phyloP scores from a whole-genome alignment of 64 coral and sea anemone genomes.

The Platygyra sinensis region DNA sequence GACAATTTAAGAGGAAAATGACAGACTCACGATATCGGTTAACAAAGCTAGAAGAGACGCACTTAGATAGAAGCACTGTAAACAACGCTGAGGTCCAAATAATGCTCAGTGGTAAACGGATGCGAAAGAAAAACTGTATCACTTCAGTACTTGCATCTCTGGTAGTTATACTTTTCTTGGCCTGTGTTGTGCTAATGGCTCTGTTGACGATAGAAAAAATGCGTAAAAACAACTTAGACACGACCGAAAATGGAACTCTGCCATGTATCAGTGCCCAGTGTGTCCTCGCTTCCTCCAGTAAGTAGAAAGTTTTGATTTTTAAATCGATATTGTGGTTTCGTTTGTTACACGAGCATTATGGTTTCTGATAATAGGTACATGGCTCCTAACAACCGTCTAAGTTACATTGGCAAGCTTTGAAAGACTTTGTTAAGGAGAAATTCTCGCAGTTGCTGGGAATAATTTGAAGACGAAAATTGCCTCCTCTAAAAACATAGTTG shows the following conservation, averaged over 20 bases:
- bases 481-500: too few species aligned
- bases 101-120: neutral
- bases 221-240: neutral
- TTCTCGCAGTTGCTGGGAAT: too few species aligned
- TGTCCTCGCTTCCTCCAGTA: conserved; percentile 17
- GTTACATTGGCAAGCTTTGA: too few species aligned
- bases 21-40: conserved; percentile 8
- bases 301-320: neutral
- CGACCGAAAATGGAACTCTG: neutral
- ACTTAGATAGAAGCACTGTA: neutral
- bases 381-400: too few species aligned
- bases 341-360: too few species aligned
- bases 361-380: too few species aligned
- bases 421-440: too few species aligned
- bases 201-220: conserved; percentile 28
- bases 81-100: conserved; percentile 7
- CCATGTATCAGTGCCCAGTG: conserved; percentile 4
- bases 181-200: neutral
- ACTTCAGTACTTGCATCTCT: conserved; percentile 18
- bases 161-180: neutral
- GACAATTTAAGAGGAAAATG: neutral
- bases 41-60: conserved; percentile 17
- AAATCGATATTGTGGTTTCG: neutral
- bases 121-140: neutral
- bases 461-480: too few species aligned